Conservation (phyloP, 2,888 invertebrate genomes). For the Xylophagus ater region DNA sequence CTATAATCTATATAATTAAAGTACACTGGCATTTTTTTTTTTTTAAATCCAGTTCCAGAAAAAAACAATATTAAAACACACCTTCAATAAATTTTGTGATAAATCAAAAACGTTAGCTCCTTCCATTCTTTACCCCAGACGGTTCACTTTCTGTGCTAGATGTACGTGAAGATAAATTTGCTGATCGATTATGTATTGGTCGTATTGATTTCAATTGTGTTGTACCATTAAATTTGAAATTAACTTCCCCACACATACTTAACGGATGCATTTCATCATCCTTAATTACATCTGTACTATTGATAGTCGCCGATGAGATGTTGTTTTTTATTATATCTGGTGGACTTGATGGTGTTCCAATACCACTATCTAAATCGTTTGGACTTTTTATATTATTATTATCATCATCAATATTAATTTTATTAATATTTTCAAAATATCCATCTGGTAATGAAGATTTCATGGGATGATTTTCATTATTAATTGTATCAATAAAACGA, state of each 20-base stretch:
- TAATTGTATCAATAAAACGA: constrained; percentile 12
- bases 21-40: not conserved
- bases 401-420: constrained; percentile 16
- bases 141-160: constrained; percentile 9
- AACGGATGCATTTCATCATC: constrained; percentile 52
- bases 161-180: constrained; percentile 5
- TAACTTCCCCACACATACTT: constrained; percentile 62
- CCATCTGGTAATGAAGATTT: constrained; percentile 31
- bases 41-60: not conserved
- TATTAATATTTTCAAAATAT: constrained; percentile 23
- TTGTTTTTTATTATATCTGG: constrained; percentile 27
- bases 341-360: constrained; percentile 53
- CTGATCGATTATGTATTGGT: constrained; percentile 33
- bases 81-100: constrained; percentile 30
- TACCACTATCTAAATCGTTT: constrained; percentile 47
- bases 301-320: too few species aligned
- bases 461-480: constrained; percentile 8
- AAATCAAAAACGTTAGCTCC: constrained; percentile 39
- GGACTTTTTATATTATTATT: constrained; percentile 29
- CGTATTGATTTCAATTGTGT: constrained; percentile 67
- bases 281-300: not conserved
- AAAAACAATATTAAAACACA: constrained; percentile 19
- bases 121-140: constrained; percentile 23
- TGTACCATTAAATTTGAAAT: constrained; percentile 68
- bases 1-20: not conserved